Conservation (phyloP, 2,888 invertebrate genomes). For the Argynnis bischoffii region DNA sequence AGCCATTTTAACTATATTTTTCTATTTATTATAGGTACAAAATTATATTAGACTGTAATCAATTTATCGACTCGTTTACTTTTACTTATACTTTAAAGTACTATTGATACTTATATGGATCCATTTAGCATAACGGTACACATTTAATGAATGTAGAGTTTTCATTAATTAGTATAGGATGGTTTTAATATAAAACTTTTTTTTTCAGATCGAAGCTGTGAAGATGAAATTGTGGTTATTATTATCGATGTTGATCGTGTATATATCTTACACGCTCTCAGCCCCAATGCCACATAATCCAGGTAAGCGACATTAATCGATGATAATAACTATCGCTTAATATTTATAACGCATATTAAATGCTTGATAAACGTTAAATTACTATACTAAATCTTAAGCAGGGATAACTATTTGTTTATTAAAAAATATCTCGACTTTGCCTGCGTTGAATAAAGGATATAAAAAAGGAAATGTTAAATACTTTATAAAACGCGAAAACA, state of each 20-base stretch:
- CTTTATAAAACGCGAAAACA: too few species aligned
- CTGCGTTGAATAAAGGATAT: too few species aligned
- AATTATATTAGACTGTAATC: too few species aligned
- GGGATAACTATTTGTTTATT: too few species aligned
- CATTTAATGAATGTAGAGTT: not conserved
- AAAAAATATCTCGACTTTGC: too few species aligned
- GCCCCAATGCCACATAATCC: conserved; percentile 30
- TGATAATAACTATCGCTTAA: not conserved
- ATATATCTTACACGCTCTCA: conserved; percentile 15
- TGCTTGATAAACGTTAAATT: too few species aligned
- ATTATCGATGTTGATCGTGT: conserved; percentile 14
- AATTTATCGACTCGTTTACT: not conserved
- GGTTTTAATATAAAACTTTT: not conserved
- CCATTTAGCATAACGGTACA: not conserved
- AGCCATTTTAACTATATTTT: too few species aligned
- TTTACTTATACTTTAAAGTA: too few species aligned
- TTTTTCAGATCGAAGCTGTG: conserved; percentile 20
- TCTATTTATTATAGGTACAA: too few species aligned
- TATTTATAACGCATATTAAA: not conserved
- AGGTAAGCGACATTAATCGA: conserved; percentile 22
- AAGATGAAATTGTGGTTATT: conserved; percentile 25
- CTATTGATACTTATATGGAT: not conserved
- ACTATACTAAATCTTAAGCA: too few species aligned
- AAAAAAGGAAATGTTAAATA: too few species aligned
- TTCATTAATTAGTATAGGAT: not conserved